Evolutionary conservation across 2,113 vertebrate species (phyloP).

Genomic region (Fregata magnificens): DNA sequence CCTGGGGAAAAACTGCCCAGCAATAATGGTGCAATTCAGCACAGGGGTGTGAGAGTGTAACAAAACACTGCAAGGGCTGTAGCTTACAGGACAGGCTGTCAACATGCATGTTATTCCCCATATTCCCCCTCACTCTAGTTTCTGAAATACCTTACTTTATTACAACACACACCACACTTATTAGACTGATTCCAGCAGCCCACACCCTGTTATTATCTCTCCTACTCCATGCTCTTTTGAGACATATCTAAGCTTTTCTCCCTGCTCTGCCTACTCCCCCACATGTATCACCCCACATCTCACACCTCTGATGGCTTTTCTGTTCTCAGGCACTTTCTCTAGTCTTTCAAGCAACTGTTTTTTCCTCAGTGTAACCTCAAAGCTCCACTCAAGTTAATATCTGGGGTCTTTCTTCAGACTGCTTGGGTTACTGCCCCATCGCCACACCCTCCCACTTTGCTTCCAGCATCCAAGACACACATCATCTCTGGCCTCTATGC

Average conservation of each 20-base stretch:
- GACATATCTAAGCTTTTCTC: not conserved
- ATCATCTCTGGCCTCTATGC: not conserved
- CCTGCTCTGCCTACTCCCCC: not conserved
- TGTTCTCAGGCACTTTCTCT: not conserved
- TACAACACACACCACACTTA: not conserved
- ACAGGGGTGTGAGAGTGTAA: not conserved
- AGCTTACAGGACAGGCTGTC: not conserved
- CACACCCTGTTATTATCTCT: slow-evolving; percentile 27
- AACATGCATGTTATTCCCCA: not conserved
- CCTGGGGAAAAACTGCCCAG: not conserved
- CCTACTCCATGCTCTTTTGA: not conserved
- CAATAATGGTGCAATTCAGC: not conserved
- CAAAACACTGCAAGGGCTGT: not conserved
- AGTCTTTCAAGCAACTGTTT: not conserved
- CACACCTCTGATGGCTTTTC: not conserved
- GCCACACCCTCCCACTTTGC: not conserved
- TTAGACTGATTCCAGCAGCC: not conserved
- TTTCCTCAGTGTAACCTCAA: not conserved
- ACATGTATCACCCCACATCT: not conserved
- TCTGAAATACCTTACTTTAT: not conserved
- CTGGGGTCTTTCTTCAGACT: not conserved
- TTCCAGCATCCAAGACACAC: not conserved
- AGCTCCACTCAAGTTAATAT: not conserved
- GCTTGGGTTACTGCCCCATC: not conserved
- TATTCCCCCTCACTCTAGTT: not conserved